phyloP scores from a whole-genome alignment of 2,797 vertebrate species.

The Pseudochromis fuscus region DNA sequence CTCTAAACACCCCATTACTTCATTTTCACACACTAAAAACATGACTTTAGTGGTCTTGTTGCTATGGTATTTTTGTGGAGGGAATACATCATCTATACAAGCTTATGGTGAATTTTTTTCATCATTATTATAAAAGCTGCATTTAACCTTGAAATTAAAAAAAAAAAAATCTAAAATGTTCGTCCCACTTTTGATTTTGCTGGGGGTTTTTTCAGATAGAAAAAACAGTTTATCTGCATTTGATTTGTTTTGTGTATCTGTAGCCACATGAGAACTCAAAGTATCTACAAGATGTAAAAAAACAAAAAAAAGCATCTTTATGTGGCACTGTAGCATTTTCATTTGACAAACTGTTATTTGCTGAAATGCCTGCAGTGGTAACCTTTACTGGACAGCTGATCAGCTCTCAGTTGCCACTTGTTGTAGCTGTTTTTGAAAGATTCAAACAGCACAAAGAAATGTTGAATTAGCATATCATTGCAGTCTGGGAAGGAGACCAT shows the following conservation, averaged over 20 bases:
- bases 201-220: conserved; percentile 12
- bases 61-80: conserved; percentile 45
- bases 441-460: conserved; percentile 35
- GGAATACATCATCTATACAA: conserved; percentile 23
- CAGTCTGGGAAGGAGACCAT: conserved; percentile 4
- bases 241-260: not conserved
- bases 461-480: conserved; percentile 39
- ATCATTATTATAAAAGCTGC: conserved; percentile 11
- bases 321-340: conserved; percentile 28
- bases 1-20: conserved; percentile 18
- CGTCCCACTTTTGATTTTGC: not conserved
- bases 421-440: conserved; percentile 18
- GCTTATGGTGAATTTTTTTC: conserved; percentile 6
- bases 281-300: conserved; percentile 9
- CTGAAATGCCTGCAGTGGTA: conserved; percentile 30
- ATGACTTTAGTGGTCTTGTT: conserved; percentile 45
- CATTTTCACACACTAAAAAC: conserved; percentile 40
- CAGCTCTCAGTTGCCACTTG: conserved; percentile 38
- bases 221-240: too few species aligned
- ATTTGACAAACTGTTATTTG: conserved; percentile 28
- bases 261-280: conserved; percentile 1
- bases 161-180: not conserved
- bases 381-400: conserved; percentile 32
- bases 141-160: conserved; percentile 18
- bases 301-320: not conserved